phyloP scores from a whole-genome alignment of 2,888 invertebrate species.

The Encarsia formosa region DNA sequence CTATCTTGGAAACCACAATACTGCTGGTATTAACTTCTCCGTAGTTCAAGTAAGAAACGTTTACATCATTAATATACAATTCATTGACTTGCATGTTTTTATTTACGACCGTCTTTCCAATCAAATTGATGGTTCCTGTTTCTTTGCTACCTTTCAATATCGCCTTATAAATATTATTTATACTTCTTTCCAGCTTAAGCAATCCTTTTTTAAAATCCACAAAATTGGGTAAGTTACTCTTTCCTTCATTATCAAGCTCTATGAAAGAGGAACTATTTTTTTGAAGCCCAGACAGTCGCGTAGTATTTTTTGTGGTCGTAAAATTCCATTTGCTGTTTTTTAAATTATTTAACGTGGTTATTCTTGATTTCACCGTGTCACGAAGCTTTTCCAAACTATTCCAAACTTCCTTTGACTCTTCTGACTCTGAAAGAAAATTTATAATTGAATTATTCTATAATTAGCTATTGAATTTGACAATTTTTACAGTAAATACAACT shows the following conservation, averaged over 20 bases:
- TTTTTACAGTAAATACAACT: neutral
- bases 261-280: constrained; percentile 4
- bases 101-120: constrained; percentile 28
- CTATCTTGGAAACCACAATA: constrained; percentile 14
- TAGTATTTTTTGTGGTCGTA: too few species aligned
- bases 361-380: constrained; percentile 20
- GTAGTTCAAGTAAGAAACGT: constrained; percentile 32
- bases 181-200: constrained; percentile 10
- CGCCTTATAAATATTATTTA: constrained; percentile 11
- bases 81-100: constrained; percentile 32
- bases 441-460: neutral
- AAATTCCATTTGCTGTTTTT: constrained; percentile 13
- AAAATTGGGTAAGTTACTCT: neutral
- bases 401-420: constrained; percentile 1
- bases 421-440: neutral
- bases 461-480: neutral
- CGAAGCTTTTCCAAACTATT: constrained; percentile 32
- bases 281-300: neutral
- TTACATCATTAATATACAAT: constrained; percentile 33
- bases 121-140: constrained; percentile 14
- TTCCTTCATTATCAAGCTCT: constrained; percentile 6
- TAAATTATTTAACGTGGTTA: neutral
- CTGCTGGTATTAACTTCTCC: constrained; percentile 18
- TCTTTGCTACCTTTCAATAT: constrained; percentile 5
- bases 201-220: constrained; percentile 15